Evolutionary conservation across 1,140 invertebrate species (phyloP).

Genomic region (Ceratina australensis): DNA sequence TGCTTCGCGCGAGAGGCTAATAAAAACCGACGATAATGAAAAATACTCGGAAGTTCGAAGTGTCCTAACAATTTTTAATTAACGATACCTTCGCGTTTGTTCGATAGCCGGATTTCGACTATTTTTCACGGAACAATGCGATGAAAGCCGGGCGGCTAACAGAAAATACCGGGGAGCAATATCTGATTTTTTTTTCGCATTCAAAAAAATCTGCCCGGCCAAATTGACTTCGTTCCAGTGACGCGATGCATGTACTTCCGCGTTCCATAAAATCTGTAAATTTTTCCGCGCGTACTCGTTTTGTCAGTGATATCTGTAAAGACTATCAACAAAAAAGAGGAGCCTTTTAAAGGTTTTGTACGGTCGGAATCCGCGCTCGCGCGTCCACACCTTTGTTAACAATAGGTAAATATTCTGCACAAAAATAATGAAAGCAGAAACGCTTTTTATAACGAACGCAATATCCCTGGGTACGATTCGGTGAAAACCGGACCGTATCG

Average conservation of each 20-base stretch:
- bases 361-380: not conserved
- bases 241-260: not conserved
- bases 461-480: not conserved
- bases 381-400: not conserved
- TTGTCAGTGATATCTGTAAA: not conserved
- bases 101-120: not conserved
- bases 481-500: not conserved
- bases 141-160: no score
- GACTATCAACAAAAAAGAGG: not conserved
- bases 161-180: not conserved
- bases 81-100: not conserved
- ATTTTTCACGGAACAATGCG: not conserved
- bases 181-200: not conserved
- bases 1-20: constrained; percentile 22
- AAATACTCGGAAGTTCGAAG: not conserved
- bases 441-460: not conserved
- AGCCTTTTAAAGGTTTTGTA: not conserved
- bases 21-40: not conserved
- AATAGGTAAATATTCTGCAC: not conserved
- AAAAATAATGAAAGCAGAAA: constrained; percentile 20
- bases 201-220: not conserved
- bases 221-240: not conserved
- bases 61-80: not conserved
- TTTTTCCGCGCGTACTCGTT: constrained; percentile 8
- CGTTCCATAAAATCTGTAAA: constrained; percentile 6